Evolutionary conservation across 2,888 invertebrate genomes (phyloP), one percentile per base, ranked within the genome.

Genomic region (Charanyca ferruginea): DNA sequence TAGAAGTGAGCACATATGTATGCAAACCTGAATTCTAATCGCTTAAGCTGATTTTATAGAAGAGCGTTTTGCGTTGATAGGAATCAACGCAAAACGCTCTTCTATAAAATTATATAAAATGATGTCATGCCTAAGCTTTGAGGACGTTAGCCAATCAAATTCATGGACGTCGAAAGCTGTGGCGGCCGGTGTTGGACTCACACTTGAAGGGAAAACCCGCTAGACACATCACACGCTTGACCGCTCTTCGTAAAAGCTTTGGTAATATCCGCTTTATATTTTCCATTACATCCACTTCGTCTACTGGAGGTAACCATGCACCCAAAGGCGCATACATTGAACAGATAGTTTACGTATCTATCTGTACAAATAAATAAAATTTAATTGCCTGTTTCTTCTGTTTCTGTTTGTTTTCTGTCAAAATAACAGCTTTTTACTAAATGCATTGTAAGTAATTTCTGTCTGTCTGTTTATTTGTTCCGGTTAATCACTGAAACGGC

Each of bases 131-230:
- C 28, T 5, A 28, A 55, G 13, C 25, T 55, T 55, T 66, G 32
- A 48, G 11, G 18, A 25, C 25, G 57, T 42, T 11, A 42, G 16
- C 48, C 58, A 48, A 41, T 66, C 58, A 35, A 57, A 57, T 16
- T 66, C 25, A 35, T 25, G 9, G 11, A 58, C 22, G 44, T 51
- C 69, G 32, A 47, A 60, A 47, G 61, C 69, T 9, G 6, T 44
- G 35, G 11, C 11, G 25, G 8, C 13, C n/a, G 28, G 9, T 49
- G 18, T 25, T 13, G 25, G 23, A 23, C 23, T 60, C 2, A 32
- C n/a, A 59, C 38, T 49, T 67, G 22, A 45, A 32, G 41, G 38
- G 69, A 45, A 42, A 42, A 25, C 22, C 16, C 23, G 28, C 20
- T 41, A 45, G 38, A 20, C 58, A 41, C 20, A 51, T 22, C 11